Evolutionary conservation across 1,140 invertebrate genomes (phyloP), one percentile per base, ranked within the genome.

Genomic region (Galleria mellonella): DNA sequence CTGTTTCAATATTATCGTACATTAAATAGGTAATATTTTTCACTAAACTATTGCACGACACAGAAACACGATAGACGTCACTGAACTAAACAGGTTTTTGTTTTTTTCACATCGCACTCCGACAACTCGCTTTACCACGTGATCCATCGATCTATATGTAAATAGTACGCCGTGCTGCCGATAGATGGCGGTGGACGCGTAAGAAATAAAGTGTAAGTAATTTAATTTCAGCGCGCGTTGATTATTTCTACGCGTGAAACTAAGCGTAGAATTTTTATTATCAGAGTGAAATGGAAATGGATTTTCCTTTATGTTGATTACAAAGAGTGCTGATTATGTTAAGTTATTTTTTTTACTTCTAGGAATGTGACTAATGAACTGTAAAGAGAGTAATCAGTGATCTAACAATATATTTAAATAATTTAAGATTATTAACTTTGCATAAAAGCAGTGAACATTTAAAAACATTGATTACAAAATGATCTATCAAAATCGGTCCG

Each of bases 31-130:
- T 2, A 15, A 42, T 38, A 9, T 17, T 3, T n/a, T 12, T 13
- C 43, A 64, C 48, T 59, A 58, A 23, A 23, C 17, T 23, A 23
- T 23, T 23, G 62, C 62, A 59, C 72, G 55, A 54, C 66, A 77
- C 59, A 81, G 72, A 83, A 81, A 72, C 68, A 81, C 57, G 48
- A 17, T 48, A 67, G 52, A 77, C 79, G 77, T 83, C 79, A 83
- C 54, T 55, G 50, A 43, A 70, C 59, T 54, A 73, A 79, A 82
- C 75, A 69, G 72, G 77, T 82, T 83, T 73, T 44, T 64, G 49
- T 70, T 68, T 75, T 76, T 70, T 69, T 14, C 28, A 33, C 11
- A 11, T 15, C 12, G 39, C 49, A 51, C 47, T 55, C 47, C 32
- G 30, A 37, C 55, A 40, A 50, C 35, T 47, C 39, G 29, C 32